These are phyloP conservation scores for Idaea straminata DNA, from an alignment of 2,888 invertebrate genomes.

Conservation along the genomic window DNA sequence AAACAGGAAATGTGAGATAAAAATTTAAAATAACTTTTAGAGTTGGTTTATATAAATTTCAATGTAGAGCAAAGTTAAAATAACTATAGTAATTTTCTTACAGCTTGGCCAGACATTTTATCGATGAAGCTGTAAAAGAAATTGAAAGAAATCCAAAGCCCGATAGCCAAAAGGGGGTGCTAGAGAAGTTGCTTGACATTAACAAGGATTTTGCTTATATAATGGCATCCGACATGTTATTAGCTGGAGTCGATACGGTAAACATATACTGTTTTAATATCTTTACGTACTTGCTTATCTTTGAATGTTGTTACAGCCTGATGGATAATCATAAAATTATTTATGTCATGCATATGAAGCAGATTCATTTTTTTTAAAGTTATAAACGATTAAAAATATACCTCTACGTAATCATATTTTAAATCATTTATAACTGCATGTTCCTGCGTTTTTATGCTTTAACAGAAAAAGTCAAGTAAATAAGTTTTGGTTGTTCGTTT, in stretches of 20 bases:
- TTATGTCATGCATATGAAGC: too few relatives aligned
- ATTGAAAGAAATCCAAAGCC: conserved; percentile 33
- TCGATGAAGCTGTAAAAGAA: conserved; percentile 44
- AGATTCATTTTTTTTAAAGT: too few relatives aligned
- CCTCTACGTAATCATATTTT: too few relatives aligned
- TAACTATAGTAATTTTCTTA: conserved; percentile 16
- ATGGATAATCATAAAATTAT: too few relatives aligned
- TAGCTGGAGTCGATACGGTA: conserved; percentile 85
- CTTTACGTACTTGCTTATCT: neutral
- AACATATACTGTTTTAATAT: conserved; percentile 16
- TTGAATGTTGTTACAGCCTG: neutral
- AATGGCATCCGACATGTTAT: conserved; percentile 84
- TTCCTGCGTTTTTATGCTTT: too few relatives aligned
- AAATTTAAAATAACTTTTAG: neutral
- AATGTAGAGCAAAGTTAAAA: neutral
- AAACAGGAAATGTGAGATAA: conserved; percentile 47
- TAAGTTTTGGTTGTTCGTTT: neutral
- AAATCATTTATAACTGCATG: too few relatives aligned
- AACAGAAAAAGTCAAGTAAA: neutral
- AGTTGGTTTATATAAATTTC: neutral
- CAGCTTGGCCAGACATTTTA: conserved; percentile 41
- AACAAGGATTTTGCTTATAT: conserved; percentile 80
- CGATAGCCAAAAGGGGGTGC: conserved; percentile 71
- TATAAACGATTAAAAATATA: too few relatives aligned
- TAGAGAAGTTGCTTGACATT: conserved; percentile 81